These are phyloP conservation scores for Bruchidius siliquastri DNA, from an alignment of 2,888 invertebrate species.

Conservation along the genomic window DNA sequence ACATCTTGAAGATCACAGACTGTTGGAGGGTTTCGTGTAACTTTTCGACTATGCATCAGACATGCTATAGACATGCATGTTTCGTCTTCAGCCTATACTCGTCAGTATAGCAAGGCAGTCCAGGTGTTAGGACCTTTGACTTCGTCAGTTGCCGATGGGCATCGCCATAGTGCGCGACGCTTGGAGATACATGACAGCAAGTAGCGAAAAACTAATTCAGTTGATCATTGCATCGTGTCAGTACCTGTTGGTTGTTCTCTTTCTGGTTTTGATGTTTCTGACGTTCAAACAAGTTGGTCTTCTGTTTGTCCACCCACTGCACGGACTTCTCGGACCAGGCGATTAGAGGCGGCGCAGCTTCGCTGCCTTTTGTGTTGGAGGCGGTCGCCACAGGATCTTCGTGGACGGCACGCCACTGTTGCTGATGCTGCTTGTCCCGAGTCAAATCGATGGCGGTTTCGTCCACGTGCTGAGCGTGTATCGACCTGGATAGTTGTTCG, in stretches of 20 bases:
- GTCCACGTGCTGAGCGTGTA: background rate
- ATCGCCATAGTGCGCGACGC: too few species aligned
- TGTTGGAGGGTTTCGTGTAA: too few species aligned
- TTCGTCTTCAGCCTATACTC: too few species aligned
- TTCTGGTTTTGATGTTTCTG: background rate
- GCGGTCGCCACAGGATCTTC: background rate
- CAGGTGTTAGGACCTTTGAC: too few species aligned
- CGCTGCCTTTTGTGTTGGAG: background rate
- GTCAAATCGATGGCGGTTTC: background rate
- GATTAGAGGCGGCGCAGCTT: background rate
- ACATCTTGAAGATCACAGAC: too few species aligned
- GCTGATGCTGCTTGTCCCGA: background rate
- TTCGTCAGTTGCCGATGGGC: too few species aligned
- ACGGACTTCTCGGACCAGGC: background rate
- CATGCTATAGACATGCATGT: too few species aligned
- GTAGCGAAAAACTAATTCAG: too few species aligned
- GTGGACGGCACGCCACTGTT: background rate
- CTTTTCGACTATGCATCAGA: too few species aligned
- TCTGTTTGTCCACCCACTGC: background rate
- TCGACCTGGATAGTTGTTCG: background rate
- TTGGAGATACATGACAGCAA: too few species aligned
- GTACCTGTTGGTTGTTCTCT: background rate
- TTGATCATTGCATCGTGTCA: too few species aligned
- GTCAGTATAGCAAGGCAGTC: too few species aligned
- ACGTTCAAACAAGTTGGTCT: background rate